Conservation (phyloP, 2,888 invertebrate genomes). For the Glyphotaelius pellucidus region DNA sequence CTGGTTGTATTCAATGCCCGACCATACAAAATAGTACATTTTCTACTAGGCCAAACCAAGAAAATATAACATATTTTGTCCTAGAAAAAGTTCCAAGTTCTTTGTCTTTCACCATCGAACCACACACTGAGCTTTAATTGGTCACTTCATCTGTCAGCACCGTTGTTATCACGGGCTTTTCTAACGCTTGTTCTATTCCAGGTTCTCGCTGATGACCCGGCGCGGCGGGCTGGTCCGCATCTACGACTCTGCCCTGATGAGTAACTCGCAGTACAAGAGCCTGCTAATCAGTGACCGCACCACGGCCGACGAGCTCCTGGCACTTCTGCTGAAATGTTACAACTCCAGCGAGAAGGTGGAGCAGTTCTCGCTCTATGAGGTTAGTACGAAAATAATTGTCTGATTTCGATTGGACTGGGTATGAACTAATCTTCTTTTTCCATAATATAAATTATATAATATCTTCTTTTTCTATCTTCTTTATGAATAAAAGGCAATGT, state of each 20-base stretch:
- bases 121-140: background rate
- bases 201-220: slow-evolving; percentile 91
- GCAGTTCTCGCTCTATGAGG: slow-evolving; percentile 92
- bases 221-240: slow-evolving; percentile 95
- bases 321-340: slow-evolving; percentile 90
- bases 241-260: slow-evolving; percentile 93
- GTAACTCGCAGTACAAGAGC: slow-evolving; percentile 95
- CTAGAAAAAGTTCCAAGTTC: background rate
- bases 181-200: slow-evolving; percentile 67
- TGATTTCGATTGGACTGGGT: background rate
- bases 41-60: too few relatives aligned
- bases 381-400: slow-evolving; percentile 71
- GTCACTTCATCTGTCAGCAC: background rate
- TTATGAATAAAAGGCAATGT: too few relatives aligned
- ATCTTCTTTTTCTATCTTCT: too few relatives aligned
- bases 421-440: background rate
- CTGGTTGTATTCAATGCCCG: background rate
- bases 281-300: slow-evolving; percentile 92
- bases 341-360: slow-evolving; percentile 90
- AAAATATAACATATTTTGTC: background rate
- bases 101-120: background rate
- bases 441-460: too few relatives aligned
- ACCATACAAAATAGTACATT: too few relatives aligned
- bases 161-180: background rate
- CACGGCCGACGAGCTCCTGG: slow-evolving; percentile 91